Evolutionary conservation across 2,113 vertebrate genomes (phyloP).

Genomic region (Gnathonemus echidnorhynchus): DNA sequence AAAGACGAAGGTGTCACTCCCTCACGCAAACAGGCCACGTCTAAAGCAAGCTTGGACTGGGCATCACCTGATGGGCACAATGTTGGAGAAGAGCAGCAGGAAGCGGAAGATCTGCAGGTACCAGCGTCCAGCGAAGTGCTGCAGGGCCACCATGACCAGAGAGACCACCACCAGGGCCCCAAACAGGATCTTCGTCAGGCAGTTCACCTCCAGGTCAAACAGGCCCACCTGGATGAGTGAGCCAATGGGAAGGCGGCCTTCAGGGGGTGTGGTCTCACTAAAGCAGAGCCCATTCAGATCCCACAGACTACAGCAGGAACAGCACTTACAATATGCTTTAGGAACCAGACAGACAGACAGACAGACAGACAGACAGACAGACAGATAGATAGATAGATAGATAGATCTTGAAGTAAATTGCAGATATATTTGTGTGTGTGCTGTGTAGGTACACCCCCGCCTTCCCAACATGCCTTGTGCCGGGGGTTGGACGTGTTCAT

Average conservation of each 20-base stretch:
- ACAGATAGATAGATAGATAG: neutral
- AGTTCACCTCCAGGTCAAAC: constrained; percentile 95
- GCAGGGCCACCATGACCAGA: constrained; percentile 92
- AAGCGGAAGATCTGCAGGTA: constrained; percentile 97
- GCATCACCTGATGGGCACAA: constrained; percentile 89
- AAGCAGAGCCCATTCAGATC: neutral
- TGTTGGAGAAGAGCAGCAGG: constrained; percentile 89
- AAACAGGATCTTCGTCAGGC: constrained; percentile 93
- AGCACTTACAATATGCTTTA: neutral
- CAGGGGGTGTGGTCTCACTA: neutral
- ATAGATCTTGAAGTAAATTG: too few species aligned
- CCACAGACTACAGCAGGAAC: neutral
- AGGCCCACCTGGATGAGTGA: constrained; percentile 75
- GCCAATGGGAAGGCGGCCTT: neutral
- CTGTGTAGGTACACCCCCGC: neutral
- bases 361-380: neutral
- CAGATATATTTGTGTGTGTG: too few species aligned
- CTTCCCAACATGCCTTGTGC: constrained; percentile 73
- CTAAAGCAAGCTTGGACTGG: neutral
- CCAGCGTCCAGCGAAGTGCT: constrained; percentile 93
- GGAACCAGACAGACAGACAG: neutral
- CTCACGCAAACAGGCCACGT: neutral
- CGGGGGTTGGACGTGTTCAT: constrained; percentile 96
- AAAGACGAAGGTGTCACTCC: neutral
- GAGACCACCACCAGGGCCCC: constrained; percentile 87